Evolutionary conservation across 2,888 invertebrate genomes (phyloP).

Genomic region (Altica lythri): DNA sequence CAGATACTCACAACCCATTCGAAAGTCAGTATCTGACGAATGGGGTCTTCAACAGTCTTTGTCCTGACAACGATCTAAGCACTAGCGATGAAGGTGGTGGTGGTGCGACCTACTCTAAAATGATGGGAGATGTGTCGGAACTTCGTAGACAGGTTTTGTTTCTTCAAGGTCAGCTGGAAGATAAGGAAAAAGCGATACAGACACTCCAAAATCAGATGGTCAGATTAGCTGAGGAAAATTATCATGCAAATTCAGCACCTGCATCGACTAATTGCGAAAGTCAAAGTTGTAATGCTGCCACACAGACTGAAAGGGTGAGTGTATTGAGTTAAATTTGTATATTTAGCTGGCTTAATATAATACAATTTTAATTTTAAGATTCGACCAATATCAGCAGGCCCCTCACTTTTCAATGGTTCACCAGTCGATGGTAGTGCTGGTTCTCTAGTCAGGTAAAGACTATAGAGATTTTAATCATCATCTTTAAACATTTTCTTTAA

Average conservation of each 20-base stretch:
- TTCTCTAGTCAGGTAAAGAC: conserved; percentile 63
- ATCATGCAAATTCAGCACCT: conserved; percentile 57
- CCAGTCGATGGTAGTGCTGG: conserved; percentile 59
- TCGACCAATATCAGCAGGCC: conserved; percentile 64
- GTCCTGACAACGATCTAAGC: conserved; percentile 62
- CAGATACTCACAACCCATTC: conserved; percentile 89
- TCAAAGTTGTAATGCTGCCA: conserved; percentile 76
- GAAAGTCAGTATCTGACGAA: conserved; percentile 65
- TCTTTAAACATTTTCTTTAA: not conserved
- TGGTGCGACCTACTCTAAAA: conserved; percentile 9
- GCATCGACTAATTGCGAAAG: conserved; percentile 53
- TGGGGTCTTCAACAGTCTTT: conserved; percentile 68
- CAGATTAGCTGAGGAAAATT: conserved; percentile 53
- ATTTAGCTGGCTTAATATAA: not conserved
- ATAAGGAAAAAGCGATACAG: conserved; percentile 81
- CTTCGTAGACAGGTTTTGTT: conserved; percentile 81
- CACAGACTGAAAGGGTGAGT: conserved; percentile 83
- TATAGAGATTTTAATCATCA: conserved; percentile 12
- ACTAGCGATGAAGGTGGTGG: conserved; percentile 52
- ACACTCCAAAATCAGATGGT: conserved; percentile 78
- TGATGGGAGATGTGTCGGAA: conserved; percentile 68
- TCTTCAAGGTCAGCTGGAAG: conserved; percentile 84
- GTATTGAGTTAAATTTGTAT: not conserved
- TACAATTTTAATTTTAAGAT: conserved; percentile 52
- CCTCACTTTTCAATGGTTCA: conserved; percentile 61